Evolutionary conservation across 2,113 vertebrate genomes (phyloP).

Genomic region (Petromus typicus): DNA sequence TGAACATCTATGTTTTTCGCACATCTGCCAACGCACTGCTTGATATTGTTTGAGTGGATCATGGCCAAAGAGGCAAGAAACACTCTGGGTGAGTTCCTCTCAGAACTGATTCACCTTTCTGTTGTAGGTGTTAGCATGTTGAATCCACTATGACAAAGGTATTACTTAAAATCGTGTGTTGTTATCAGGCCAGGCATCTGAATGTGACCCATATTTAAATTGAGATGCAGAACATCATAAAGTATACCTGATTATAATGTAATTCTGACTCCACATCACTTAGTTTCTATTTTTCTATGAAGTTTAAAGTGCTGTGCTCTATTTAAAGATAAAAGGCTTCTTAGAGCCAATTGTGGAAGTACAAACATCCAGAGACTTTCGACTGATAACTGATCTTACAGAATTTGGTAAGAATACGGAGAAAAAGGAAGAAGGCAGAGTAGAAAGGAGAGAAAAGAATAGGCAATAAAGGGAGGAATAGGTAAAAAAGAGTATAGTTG

Average conservation of each 20-base stretch:
- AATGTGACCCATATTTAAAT: not conserved
- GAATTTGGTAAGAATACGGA: not conserved
- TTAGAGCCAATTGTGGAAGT: not conserved
- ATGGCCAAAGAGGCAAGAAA: not conserved
- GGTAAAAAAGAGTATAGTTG: not conserved
- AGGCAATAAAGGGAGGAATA: rapidly evolving
- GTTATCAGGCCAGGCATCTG: not conserved
- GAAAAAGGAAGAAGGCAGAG: not conserved
- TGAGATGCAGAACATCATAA: not conserved
- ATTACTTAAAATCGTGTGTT: not conserved
- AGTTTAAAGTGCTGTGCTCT: not conserved
- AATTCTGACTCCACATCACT: not conserved
- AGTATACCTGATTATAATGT: not conserved
- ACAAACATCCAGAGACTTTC: not conserved
- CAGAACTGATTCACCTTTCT: not conserved
- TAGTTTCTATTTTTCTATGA: slow-evolving; percentile 30
- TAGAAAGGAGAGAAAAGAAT: no score
- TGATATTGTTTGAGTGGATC: not conserved
- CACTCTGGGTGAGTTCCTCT: not conserved
- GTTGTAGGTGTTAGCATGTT: not conserved
- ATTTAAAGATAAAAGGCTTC: not conserved
- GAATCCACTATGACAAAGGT: not conserved
- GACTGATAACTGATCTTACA: not conserved
- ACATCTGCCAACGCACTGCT: not conserved
- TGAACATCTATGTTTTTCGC: not conserved